Conservation (phyloP, 2,797 vertebrate species). For the Thalassophryne amazonica region DNA sequence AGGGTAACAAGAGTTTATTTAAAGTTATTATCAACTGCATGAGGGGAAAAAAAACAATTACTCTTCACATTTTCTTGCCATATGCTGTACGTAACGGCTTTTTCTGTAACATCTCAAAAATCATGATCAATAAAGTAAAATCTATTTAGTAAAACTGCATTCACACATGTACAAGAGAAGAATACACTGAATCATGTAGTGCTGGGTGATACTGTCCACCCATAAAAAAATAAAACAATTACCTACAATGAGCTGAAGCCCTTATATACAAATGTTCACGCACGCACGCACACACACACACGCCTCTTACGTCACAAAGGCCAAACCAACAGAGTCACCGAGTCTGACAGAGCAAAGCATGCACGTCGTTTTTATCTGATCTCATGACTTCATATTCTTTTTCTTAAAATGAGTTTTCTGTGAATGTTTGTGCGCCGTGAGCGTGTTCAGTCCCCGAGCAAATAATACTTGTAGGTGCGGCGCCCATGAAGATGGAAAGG, state of each 20-base stretch:
- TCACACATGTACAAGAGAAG: slow-evolving; percentile 35
- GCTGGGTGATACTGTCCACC: slow-evolving; percentile 15
- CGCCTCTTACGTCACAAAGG: slow-evolving; percentile 32
- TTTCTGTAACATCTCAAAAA: slow-evolving; percentile 3
- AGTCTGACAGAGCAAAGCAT: slow-evolving; percentile 12
- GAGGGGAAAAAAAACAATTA: slow-evolving; percentile 6
- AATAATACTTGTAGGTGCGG: slow-evolving; percentile 29
- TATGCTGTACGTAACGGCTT: not conserved
- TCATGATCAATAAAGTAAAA: not conserved
- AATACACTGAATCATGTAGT: slow-evolving; percentile 28
- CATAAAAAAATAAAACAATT: slow-evolving; percentile 50
- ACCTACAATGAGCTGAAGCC: slow-evolving; percentile 25
- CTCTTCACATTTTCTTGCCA: slow-evolving; percentile 37
- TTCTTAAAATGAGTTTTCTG: slow-evolving; percentile 33
- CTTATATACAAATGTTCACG: slow-evolving; percentile 58
- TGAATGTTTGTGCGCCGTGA: slow-evolving; percentile 5
- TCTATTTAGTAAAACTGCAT: slow-evolving; percentile 19
- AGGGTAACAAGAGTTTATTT: slow-evolving; percentile 39
- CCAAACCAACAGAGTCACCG: slow-evolving; percentile 26
- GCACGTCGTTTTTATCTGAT: slow-evolving; percentile 11
- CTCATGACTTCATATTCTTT: slow-evolving; percentile 25
- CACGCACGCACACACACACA: slow-evolving; percentile 43
- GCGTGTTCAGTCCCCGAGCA: no score
- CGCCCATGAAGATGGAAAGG: slow-evolving; percentile 40
- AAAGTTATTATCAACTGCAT: slow-evolving; percentile 16